Conservation (phyloP, 2,888 invertebrate species). For the Punctoribates punctum region DNA sequence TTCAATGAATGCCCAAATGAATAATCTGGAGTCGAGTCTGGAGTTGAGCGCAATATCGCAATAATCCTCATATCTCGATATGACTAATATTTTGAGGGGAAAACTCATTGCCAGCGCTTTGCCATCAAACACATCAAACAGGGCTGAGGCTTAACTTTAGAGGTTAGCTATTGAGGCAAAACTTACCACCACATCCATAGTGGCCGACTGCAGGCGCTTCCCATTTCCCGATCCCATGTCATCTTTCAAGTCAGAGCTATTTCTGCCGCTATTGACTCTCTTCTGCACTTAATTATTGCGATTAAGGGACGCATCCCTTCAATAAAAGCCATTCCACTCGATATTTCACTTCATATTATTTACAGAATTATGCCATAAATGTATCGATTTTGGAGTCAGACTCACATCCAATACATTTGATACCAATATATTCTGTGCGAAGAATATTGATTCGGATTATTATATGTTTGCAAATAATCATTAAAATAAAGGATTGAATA, state of each 20-base stretch:
- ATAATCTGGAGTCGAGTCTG: neutral
- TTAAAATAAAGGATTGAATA: neutral
- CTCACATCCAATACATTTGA: neutral
- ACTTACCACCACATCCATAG: conserved; percentile 1
- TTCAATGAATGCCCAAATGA: conserved; percentile 22
- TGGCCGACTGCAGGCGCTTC: neutral
- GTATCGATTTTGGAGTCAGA: neutral
- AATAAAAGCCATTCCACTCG: conserved; percentile 21
- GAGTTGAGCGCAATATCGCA: neutral
- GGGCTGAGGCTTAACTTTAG: conserved; percentile 27
- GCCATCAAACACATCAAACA: conserved; percentile 1
- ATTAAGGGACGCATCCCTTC: neutral
- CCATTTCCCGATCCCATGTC: conserved; percentile 22
- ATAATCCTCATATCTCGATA: conserved; percentile 26
- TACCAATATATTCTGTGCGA: neutral
- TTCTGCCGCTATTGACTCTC: conserved; percentile 7
- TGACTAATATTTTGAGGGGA: conserved; percentile 27
- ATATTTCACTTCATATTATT: conserved; percentile 22
- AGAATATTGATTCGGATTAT: neutral
- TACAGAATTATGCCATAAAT: neutral
- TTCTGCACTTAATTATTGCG: conserved; percentile 13
- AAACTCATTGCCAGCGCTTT: conserved; percentile 13
- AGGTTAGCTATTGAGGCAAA: conserved; percentile 18
- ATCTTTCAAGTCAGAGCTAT: neutral
- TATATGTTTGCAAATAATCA: neutral